A percentile compares a stretch with the other conserved stretches of the same genome.
Evolutionary conservation across 2,797 vertebrate species (phyloP).

Genomic region (Falco columbarius): DNA sequence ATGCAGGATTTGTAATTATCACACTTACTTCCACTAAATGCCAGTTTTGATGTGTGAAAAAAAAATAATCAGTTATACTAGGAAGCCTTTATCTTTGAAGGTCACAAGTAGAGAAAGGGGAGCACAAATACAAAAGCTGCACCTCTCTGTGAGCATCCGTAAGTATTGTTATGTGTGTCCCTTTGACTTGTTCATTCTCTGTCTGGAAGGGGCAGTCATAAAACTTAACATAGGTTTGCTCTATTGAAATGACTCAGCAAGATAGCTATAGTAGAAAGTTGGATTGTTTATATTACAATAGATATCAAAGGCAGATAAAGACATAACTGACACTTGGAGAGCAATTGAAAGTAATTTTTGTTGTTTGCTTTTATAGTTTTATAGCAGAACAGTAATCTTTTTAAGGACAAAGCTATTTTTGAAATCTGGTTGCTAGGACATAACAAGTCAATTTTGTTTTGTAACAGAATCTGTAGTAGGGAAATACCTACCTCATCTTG

Average conservation of each 20-base stretch:
- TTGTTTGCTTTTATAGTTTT: neutral
- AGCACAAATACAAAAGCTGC: neutral
- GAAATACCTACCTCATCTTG: neutral
- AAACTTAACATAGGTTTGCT: slow-evolving; percentile 37
- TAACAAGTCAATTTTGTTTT: neutral
- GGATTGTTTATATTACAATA: neutral
- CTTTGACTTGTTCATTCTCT: neutral
- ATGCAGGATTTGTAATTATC: neutral
- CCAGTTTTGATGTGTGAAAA: neutral
- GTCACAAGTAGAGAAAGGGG: neutral
- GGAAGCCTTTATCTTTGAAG: slow-evolving; percentile 29
- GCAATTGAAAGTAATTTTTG: neutral
- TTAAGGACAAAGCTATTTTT: neutral
- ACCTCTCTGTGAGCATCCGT: neutral
- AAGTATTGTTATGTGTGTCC: neutral
- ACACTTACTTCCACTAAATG: slow-evolving; percentile 1
- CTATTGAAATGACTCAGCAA: slow-evolving; percentile 19
- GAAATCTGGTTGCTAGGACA: neutral
- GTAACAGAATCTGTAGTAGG: neutral
- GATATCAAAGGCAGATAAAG: neutral
- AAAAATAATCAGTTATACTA: neutral
- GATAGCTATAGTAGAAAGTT: neutral
- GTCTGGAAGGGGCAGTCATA: neutral
- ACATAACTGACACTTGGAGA: neutral
- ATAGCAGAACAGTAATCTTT: neutral